These are phyloP conservation scores for Chloropsis cyanopogon DNA, from an alignment of 2,113 vertebrate species.

Conservation along the genomic window DNA sequence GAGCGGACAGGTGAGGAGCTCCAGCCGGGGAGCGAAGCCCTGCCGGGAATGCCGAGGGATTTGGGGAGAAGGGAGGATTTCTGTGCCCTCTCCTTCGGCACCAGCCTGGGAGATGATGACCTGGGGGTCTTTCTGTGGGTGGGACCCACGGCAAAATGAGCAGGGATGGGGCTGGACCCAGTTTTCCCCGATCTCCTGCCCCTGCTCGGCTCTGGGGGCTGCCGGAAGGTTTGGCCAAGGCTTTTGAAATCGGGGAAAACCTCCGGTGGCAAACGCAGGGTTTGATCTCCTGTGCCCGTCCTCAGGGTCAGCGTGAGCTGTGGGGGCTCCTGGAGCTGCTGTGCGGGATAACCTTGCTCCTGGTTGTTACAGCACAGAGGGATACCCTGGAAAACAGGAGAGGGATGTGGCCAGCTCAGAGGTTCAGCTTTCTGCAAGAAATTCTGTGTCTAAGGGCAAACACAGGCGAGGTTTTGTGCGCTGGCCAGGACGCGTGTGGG, in stretches of 20 bases:
- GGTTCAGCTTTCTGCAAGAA: neutral
- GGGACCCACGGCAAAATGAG: neutral
- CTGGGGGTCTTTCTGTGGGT: neutral
- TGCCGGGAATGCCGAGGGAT: neutral
- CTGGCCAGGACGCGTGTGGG: neutral
- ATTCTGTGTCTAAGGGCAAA: neutral
- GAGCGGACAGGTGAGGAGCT: neutral
- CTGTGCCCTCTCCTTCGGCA: neutral
- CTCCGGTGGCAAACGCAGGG: accelerated
- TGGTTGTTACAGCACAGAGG: too few relatives aligned
- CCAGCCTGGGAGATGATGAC: too few relatives aligned
- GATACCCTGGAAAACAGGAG: neutral
- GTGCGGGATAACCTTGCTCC: neutral
- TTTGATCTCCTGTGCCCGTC: neutral
- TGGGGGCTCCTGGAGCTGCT: neutral
- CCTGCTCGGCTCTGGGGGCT: accelerated
- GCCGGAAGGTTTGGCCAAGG: neutral
- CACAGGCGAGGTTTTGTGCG: accelerated
- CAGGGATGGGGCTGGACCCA: neutral
- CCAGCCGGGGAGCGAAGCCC: neutral
- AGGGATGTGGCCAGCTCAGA: neutral
- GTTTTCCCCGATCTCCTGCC: neutral
- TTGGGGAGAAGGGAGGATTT: neutral
- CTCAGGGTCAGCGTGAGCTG: neutral
- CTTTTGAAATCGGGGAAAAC: neutral